A percentile compares a stretch with the other conserved stretches of the same genome.
phyloP scores from a whole-genome alignment of 2,113 vertebrate species.

The Parotia lawesii region DNA sequence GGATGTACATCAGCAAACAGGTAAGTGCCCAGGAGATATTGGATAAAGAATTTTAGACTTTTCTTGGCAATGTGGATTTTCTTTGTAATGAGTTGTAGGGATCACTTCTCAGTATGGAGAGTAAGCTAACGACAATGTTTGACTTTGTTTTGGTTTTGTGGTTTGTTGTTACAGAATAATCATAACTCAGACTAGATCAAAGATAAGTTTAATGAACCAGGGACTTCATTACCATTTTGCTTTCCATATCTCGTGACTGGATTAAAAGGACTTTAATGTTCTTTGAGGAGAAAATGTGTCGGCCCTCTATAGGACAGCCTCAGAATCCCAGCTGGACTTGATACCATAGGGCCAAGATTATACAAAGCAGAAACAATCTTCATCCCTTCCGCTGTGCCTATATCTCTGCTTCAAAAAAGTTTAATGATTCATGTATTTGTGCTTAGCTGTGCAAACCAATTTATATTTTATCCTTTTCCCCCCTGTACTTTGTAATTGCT shows the following conservation, averaged over 20 bases:
- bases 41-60: background rate
- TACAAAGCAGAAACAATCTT: background rate
- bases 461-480: background rate
- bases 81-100: background rate
- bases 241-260: background rate
- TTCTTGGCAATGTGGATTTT: background rate
- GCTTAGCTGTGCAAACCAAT: background rate
- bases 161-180: background rate
- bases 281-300: background rate
- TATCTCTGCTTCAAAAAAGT: background rate
- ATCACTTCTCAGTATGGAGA: background rate
- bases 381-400: background rate
- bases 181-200: background rate
- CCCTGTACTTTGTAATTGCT: background rate
- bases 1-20: background rate
- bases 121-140: background rate
- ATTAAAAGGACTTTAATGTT: constrained; percentile 32
- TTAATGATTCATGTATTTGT: background rate
- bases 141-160: background rate
- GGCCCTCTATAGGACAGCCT: background rate
- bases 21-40: background rate
- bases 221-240: constrained; percentile 8
- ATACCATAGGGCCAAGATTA: background rate
- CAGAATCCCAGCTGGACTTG: background rate
- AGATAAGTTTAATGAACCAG: constrained; percentile 18